phyloP scores from a whole-genome alignment of 2,888 invertebrate genomes.

The Oscheius sp. region DNA sequence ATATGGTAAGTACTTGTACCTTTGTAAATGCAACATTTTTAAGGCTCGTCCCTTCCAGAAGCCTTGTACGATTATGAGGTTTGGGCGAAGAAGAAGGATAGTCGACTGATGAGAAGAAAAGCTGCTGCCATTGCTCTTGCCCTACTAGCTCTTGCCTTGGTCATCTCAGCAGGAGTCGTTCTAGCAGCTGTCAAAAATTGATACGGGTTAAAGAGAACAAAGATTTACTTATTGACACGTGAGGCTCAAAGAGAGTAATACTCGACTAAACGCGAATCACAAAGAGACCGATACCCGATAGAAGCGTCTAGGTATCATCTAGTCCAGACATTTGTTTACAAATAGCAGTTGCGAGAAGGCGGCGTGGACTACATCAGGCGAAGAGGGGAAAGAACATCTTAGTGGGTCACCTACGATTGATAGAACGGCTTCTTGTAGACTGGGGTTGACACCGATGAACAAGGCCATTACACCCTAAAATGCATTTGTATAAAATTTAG shows the following conservation, averaged over 20 bases:
- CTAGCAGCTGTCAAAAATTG: conserved; percentile 37
- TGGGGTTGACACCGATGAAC: conserved; percentile 62
- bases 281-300: conserved; percentile 14
- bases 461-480: conserved; percentile 61
- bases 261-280: conserved; percentile 25
- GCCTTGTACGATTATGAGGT: conserved; percentile 40
- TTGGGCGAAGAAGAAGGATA: conserved; percentile 38
- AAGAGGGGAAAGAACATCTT: conserved; percentile 67
- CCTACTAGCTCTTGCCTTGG: conserved; percentile 34
- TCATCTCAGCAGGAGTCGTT: conserved; percentile 41
- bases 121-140: conserved; percentile 34
- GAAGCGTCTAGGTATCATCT: background rate
- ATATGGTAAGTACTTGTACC: conserved; percentile 30
- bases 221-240: conserved; percentile 25
- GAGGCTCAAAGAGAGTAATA: background rate
- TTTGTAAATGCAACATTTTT: background rate
- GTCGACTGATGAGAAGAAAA: conserved; percentile 21
- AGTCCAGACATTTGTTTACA: conserved; percentile 27
- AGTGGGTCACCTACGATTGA: conserved; percentile 55
- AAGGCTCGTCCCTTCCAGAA: conserved; percentile 35
- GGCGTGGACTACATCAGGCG: conserved; percentile 72
- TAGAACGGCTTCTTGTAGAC: conserved; percentile 53
- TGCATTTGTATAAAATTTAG: conserved; percentile 21
- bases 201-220: conserved; percentile 29
- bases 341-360: conserved; percentile 62